Conservation (phyloP, 2,888 invertebrate species). For the Philereme transversata region DNA sequence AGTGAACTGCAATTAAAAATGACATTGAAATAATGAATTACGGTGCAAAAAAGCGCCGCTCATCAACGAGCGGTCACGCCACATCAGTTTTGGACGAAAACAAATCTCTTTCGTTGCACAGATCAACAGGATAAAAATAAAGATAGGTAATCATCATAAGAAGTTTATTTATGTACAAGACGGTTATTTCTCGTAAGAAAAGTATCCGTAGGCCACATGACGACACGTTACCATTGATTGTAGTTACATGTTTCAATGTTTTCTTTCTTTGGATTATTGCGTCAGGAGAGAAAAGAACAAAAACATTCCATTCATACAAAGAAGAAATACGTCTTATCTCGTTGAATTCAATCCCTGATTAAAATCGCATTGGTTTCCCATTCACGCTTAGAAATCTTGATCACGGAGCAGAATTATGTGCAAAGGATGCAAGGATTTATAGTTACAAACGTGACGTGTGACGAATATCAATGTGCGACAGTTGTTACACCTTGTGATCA, state of each 20-base stretch:
- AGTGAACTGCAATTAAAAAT: conserved; percentile 50
- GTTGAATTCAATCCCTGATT: neutral
- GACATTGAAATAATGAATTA: conserved; percentile 61
- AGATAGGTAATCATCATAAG: conserved; percentile 17
- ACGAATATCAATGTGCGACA: conserved; percentile 36
- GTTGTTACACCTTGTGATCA: conserved; percentile 33
- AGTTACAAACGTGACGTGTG: conserved; percentile 25
- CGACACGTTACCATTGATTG: too few relatives aligned
- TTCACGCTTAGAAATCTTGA: conserved; percentile 20
- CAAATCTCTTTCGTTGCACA: conserved; percentile 47
- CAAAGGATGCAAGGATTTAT: conserved; percentile 38
- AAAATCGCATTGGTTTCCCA: conserved; percentile 4
- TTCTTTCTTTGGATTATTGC: too few relatives aligned
- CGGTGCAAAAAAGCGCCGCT: conserved; percentile 47
- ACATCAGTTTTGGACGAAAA: conserved; percentile 55
- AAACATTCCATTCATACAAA: too few relatives aligned
- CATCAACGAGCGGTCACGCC: conserved; percentile 52
- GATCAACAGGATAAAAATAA: conserved; percentile 24
- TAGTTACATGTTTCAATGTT: too few relatives aligned
- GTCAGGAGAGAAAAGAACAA: neutral
- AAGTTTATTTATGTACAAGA: conserved; percentile 15
- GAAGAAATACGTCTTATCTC: neutral
- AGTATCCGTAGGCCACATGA: neutral
- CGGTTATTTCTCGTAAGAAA: neutral
- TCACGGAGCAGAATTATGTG: conserved; percentile 32